These are phyloP conservation scores for Drosophila auraria DNA, from an alignment of 1,140 invertebrate species.

Conservation along the genomic window DNA sequence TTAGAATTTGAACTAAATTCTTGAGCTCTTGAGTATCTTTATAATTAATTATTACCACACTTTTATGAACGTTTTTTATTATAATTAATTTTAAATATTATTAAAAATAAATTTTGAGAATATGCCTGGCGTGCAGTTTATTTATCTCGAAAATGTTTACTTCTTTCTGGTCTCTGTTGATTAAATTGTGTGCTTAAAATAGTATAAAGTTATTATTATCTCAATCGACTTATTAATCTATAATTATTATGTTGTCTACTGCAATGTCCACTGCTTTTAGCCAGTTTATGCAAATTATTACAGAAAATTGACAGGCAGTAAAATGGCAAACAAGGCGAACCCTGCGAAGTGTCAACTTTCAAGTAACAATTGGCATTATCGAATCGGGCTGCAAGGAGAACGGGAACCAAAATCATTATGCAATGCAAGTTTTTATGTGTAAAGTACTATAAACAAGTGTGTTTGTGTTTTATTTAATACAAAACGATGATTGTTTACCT, in stretches of 20 bases:
- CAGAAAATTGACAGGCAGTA: constrained; percentile 66
- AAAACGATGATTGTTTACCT: constrained; percentile 51
- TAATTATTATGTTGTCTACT: not conserved
- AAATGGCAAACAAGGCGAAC: constrained; percentile 32
- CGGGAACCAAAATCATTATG: constrained; percentile 8
- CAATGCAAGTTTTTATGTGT: constrained; percentile 10
- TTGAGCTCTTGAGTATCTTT: no score
- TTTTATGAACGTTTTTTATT: no score
- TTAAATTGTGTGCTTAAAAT: not conserved
- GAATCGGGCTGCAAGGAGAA: constrained; percentile 44
- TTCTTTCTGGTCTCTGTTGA: not conserved
- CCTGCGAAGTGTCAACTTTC: constrained; percentile 73
- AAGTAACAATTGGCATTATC: constrained; percentile 84
- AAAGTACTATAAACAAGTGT: constrained; percentile 48
- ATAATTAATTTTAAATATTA: no score
- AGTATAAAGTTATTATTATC: not conserved
- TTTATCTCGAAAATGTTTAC: not conserved
- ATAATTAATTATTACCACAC: no score
- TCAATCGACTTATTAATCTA: not conserved
- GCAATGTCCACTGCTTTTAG: not conserved
- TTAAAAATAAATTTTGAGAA: not conserved
- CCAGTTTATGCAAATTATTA: constrained; percentile 62
- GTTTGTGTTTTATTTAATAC: constrained; percentile 54
- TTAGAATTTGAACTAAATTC: no score
- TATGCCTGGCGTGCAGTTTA: not conserved